Base-by-base conservation (phyloP, 1,140 invertebrate species). In the Charaxes varanes region DNA sequence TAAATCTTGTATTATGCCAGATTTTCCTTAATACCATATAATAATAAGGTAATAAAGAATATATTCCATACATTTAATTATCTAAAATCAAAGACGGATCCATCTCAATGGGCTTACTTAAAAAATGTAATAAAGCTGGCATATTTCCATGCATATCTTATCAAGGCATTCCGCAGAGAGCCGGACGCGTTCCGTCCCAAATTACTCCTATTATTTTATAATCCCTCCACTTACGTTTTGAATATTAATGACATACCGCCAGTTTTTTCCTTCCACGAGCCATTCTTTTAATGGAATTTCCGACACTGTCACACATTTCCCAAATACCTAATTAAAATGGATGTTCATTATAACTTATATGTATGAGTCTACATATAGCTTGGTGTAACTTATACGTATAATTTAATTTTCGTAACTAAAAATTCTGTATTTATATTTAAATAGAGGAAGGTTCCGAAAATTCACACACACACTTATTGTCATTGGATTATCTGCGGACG, bases 121-220 rank as follows among this genome's bases (percentile, higher is more conserved):
- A 77, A 78, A 68, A 79, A 82, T 79, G 73, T 82, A 82, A 82
- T 82, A 79, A 73, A 64, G 65, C 58, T 51, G 59, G 64, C 64
- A 79, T 77, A 70, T 74, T 77, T 78, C 67, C 66, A 72, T 82
- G 74, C 74, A 78, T 79, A 78, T 74, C 74, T 76, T 74, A 74
- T 70, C 62, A 62, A 67, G 64, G 49, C 65, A 77, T 81, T 77
- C 69, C 64, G 36, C 53, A 54, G 57, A 56, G 54, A 43, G 43
- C 50, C 49, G 63, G 48, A 50, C 64, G 62, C 65, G 62, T 70
- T 65, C 74, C 72, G 58, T 57, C 65, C 74, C 54, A 82, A 78
- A 80, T 80, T 78, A 80, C 74, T 79, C 63, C 78, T 82, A 82
- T 82, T 80, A 79, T 82, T 80, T 78, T 80, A 77, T 82, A 82